Conservation (phyloP, 2,797 vertebrate species). For the Sebastes nivosus region DNA sequence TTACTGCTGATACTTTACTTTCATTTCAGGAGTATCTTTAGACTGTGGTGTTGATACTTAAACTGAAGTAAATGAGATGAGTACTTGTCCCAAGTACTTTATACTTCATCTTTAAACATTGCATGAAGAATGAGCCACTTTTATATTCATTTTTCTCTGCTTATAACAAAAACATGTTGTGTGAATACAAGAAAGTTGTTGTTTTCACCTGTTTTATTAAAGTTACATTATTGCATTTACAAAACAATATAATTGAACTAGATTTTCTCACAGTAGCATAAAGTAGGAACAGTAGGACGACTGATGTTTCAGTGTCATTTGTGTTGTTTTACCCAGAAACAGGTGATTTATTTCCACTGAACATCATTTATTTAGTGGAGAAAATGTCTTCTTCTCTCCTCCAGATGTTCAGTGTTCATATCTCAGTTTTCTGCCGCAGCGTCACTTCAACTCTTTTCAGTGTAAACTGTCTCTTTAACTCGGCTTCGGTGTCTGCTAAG, state of each 20-base stretch:
- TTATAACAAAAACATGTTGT: not conserved
- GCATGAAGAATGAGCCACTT: too few relatives aligned
- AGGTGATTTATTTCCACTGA: not conserved
- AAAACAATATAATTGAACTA: not conserved
- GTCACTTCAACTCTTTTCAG: not conserved
- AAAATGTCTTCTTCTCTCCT: not conserved
- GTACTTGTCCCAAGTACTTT: too few relatives aligned
- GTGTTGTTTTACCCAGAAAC: not conserved
- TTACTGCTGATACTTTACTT: not conserved
- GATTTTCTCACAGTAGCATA: not conserved
- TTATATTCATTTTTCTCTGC: not conserved
- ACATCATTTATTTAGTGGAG: not conserved
- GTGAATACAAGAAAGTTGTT: not conserved
- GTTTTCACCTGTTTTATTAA: not conserved
- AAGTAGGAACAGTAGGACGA: not conserved
- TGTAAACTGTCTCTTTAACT: conserved; percentile 10
- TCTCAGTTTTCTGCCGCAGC: not conserved
- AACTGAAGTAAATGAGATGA: not conserved
- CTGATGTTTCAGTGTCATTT: not conserved
- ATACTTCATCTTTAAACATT: too few relatives aligned
- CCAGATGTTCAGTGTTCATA: not conserved
- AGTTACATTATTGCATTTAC: rapidly evolving
- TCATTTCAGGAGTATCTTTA: not conserved
- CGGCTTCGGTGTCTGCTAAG: not conserved
- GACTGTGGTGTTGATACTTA: not conserved